phyloP scores from a whole-genome alignment of 2,113 vertebrate species.

The Otus sunia region DNA sequence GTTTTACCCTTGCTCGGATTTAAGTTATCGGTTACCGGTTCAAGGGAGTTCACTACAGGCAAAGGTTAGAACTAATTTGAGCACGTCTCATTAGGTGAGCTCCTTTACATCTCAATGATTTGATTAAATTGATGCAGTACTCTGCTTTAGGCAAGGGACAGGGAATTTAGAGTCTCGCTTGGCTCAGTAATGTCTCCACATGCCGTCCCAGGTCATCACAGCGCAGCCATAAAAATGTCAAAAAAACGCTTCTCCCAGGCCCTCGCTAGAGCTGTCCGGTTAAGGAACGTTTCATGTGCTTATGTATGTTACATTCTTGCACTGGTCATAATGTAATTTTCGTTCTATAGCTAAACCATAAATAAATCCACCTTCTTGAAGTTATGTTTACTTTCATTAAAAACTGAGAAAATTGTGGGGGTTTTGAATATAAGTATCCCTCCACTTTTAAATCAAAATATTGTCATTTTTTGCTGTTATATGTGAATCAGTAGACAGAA shows the following conservation, averaged over 20 bases:
- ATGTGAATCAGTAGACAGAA: neutral
- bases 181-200: neutral
- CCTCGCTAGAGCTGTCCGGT: rapidly evolving
- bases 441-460: neutral
- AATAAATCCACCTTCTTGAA: neutral
- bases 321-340: rapidly evolving
- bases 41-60: neutral
- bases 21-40: neutral
- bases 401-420: neutral
- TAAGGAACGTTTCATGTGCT: rapidly evolving
- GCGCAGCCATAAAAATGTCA: neutral
- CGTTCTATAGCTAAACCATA: neutral
- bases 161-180: neutral
- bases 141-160: neutral
- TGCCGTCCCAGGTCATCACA: neutral
- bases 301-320: rapidly evolving
- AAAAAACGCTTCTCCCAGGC: neutral
- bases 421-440: neutral
- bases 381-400: neutral
- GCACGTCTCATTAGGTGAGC: neutral
- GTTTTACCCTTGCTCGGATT: neutral
- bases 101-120: neutral
- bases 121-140: neutral
- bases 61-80: neutral
- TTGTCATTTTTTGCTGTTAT: neutral